These are phyloP conservation scores for Hanleya hanleyi DNA, from an alignment of 2,888 invertebrate species.

Conservation along the genomic window DNA sequence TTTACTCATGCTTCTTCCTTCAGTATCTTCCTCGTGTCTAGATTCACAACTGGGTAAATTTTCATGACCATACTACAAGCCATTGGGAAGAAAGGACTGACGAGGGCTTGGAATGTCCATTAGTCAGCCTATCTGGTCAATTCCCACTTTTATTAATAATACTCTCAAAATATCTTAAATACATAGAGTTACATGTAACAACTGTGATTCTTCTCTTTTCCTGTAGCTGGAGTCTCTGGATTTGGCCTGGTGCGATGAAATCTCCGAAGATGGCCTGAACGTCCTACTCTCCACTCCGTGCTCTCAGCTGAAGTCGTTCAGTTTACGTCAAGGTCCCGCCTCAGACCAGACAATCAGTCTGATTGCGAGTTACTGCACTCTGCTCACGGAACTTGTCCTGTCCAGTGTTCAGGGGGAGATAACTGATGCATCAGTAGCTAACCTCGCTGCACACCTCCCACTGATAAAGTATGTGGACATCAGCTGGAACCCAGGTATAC, in stretches of 20 bases:
- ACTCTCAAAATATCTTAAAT: too few relatives aligned
- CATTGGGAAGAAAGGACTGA: too few relatives aligned
- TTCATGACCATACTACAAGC: too few relatives aligned
- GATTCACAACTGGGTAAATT: too few relatives aligned
- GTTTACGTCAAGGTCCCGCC: conserved; percentile 3
- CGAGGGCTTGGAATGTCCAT: too few relatives aligned
- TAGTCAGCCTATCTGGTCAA: too few relatives aligned
- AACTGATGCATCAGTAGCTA: conserved; percentile 29
- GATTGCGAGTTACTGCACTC: conserved; percentile 36
- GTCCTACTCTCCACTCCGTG: conserved; percentile 34
- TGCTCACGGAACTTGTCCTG: conserved; percentile 32
- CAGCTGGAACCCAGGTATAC: conserved; percentile 49
- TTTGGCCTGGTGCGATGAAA: conserved; percentile 51
- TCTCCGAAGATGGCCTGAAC: conserved; percentile 44
- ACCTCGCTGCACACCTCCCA: conserved; percentile 33
- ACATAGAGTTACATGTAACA: too few relatives aligned
- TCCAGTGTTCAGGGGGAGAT: conserved; percentile 32
- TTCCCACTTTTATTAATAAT: too few relatives aligned
- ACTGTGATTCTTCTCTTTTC: too few relatives aligned
- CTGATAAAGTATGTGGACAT: conserved; percentile 40
- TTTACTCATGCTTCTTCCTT: too few relatives aligned
- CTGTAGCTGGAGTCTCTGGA: conserved; percentile 45
- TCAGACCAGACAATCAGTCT: conserved; percentile 34
- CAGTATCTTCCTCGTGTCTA: too few relatives aligned
- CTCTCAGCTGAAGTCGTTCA: conserved; percentile 16